Base-by-base conservation (phyloP, 2,113 vertebrate species). In the Ia io region DNA sequence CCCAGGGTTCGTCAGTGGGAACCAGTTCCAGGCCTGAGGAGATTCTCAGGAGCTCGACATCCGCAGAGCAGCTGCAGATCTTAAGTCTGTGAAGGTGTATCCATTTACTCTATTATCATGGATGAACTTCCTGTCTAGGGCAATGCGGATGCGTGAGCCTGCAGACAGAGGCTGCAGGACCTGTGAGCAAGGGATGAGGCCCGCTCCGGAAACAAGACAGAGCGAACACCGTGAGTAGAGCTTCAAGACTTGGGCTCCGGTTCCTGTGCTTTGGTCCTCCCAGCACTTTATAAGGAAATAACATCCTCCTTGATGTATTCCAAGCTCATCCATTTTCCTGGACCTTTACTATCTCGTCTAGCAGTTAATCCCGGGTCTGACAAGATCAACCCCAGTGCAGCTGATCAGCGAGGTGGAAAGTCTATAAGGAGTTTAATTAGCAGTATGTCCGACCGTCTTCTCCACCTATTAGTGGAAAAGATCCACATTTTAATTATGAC, bases 401-500 rank as follows among this genome's bases (percentile, higher is more conserved):
- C 1, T 84, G 37, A 51, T 51, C 49, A 5, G 11, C 42, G 5
- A 84, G 18, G 37, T 35, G 20, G 4, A 40, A 59, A 63, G 40
- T 76, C 59, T 90, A 30, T 83, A 67, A 69, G n/a, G 13, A 35
- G 20, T 42, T 40, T 67, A 80, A 65, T 87, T 22, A 88, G 51
- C 14, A 76, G 49, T 44, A 6, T 51, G 2, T 90, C 86, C n/a
- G 8, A 51, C 1, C n/a, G 2, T 40, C 44, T 86, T 93, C 83
- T 42, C 65, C 12, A 18, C 25, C n/a, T 32, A 51, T 10, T 37
- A 67, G 25, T 70, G 42, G 10, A 69, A 85, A 94, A 89, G 20
- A 85, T 28, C 11, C 51, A 6, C 88, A 53, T n/a, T 73, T 90
- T 30, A 80, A 84, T 82, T 90, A 89, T 61, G 87, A 91, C 9